These are phyloP conservation scores for Chauna torquata DNA, from an alignment of 2,113 vertebrate genomes.

Conservation along the genomic window DNA sequence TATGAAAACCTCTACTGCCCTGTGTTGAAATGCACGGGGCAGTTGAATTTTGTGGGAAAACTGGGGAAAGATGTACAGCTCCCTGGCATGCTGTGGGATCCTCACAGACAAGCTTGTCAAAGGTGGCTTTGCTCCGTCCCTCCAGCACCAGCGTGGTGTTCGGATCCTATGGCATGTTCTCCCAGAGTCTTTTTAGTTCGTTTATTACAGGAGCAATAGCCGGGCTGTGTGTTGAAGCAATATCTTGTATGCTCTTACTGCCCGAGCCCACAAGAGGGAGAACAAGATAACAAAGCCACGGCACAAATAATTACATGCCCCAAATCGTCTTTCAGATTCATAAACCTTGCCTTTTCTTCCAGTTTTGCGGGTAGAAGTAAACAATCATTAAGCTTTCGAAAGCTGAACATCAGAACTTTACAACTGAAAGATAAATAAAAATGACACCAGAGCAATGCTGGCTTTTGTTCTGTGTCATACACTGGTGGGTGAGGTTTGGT, in stretches of 20 bases:
- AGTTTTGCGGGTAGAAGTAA: background rate
- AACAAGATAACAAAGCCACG: conserved; percentile 9
- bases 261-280: conserved; percentile 49
- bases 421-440: background rate
- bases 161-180: background rate
- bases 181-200: background rate
- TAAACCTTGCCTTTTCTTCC: background rate
- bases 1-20: background rate
- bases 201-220: background rate
- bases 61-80: background rate
- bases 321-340: background rate
- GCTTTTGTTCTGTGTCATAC: background rate
- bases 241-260: background rate
- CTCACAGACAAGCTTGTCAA: accelerated
- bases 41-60: background rate
- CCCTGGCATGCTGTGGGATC: accelerated
- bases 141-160: accelerated
- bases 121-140: background rate
- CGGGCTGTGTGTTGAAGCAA: accelerated
- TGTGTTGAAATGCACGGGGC: background rate
- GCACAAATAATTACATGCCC: accelerated
- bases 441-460: accelerated
- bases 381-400: background rate
- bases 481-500: accelerated
- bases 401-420: background rate